Evolutionary conservation across 2,797 vertebrate species (phyloP).

Genomic region (Anisognathus igniventris): DNA sequence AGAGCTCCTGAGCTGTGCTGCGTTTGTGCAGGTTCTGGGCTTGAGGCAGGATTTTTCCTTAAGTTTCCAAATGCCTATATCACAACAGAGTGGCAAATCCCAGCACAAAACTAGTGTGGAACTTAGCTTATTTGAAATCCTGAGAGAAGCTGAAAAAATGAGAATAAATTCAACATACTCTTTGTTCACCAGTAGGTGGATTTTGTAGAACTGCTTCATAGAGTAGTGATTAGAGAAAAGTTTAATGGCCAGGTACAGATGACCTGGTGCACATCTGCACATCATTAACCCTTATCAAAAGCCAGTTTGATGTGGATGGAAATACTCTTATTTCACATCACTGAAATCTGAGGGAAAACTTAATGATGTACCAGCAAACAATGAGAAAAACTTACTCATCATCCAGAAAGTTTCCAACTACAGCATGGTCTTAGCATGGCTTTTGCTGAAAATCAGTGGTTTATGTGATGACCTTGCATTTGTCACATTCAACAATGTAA

Average conservation of each 20-base stretch:
- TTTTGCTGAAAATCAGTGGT: neutral
- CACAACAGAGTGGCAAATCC: neutral
- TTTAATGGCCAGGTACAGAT: neutral
- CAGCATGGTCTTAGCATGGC: neutral
- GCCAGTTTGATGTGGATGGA: neutral
- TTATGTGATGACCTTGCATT: neutral
- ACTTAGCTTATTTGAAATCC: neutral
- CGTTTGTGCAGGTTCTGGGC: neutral
- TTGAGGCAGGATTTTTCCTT: neutral
- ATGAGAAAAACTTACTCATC: neutral
- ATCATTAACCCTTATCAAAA: neutral
- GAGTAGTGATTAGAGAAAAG: neutral
- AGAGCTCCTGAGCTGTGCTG: neutral
- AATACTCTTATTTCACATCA: neutral
- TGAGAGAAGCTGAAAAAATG: neutral
- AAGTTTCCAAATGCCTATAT: neutral
- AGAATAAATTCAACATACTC: neutral
- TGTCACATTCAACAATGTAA: fast-evolving
- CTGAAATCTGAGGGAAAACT: neutral
- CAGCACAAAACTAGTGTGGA: neutral
- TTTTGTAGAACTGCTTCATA: neutral
- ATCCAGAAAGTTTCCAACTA: neutral
- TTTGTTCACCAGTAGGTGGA: neutral
- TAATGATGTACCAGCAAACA: neutral
- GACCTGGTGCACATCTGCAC: neutral